Evolutionary conservation across 2,113 vertebrate genomes (phyloP), one percentile per base, ranked within the genome.

Genomic region (Gopherus flavomarginatus): DNA sequence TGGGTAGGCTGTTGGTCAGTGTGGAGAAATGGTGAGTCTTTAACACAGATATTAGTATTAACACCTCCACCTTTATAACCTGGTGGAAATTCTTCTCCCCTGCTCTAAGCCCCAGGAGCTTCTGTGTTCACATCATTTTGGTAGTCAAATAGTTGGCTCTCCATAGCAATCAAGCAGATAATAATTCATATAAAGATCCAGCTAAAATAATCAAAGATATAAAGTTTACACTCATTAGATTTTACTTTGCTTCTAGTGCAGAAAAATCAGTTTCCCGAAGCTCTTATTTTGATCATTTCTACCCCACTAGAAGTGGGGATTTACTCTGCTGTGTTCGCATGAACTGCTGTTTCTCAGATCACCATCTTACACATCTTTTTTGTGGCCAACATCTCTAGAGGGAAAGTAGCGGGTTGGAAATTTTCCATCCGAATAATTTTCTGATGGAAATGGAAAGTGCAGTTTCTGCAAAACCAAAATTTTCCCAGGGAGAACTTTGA

Each of bases 401-500:
- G 83, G 87, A 56, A 92, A 93, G 78, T 81, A 93, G 17, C 1
- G 27, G 87, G 56, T 86, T 80, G 29, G 27, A 81, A 86, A 26
- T 49, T 38, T 88, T 79, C 12, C 38, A 53, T 56, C 75, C 49
- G 11, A 92, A 56, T 92, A 81, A 81, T 44, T 62, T 5, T 86
- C 57, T 62, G 31, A 69, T 19, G 35, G 35, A 81, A 38, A 57
- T 62, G 77, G 44, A 54, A 94, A 86, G 56, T 6, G 24, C 22
- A 0, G 0, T 11, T 83, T 88, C 29, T 91, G 29, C 85, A 44
- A 72, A 93, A 72, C 62, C 93, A 93, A 53, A 85, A n/a, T 29
- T 92, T 89, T 90, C 59, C 42, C 69, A 90, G 87, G 75, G 94
- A 84, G 96, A 94, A 44, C 83, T 87, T 95, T 80, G 95, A 52